A percentile compares a stretch with the other conserved stretches of the same genome.
Evolutionary conservation across 64 coral and sea anemone species (phyloP).

Genomic region (Porites lutea): DNA sequence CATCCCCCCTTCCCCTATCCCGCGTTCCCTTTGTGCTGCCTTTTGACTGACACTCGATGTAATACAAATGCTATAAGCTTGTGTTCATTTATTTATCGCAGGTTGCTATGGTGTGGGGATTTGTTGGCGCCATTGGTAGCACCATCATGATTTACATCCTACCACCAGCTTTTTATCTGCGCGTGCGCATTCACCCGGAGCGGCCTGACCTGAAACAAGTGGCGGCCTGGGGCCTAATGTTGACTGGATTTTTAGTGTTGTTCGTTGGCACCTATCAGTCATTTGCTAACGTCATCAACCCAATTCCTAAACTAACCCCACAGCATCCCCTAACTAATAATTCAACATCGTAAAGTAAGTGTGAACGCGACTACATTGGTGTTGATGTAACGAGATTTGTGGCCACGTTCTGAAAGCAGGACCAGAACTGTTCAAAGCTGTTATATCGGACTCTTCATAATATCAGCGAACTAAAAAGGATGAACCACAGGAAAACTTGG

Average conservation of each 20-base stretch:
- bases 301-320: slow-evolving; percentile 44
- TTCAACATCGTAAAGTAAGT: background rate
- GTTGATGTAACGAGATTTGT: no score
- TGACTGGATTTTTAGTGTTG: slow-evolving; percentile 62
- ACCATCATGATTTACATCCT: slow-evolving; percentile 87
- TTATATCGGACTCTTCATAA: no score
- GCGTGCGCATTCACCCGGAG: slow-evolving; percentile 80
- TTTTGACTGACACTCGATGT: no score
- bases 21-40: no score
- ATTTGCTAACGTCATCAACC: slow-evolving; percentile 76
- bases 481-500: no score
- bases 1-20: no score
- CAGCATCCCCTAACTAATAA: slow-evolving; percentile 8
- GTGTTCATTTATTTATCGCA: slow-evolving; percentile 7
- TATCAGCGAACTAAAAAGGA: no score
- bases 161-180: slow-evolving; percentile 88
- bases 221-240: slow-evolving; percentile 89
- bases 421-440: no score
- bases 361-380: no score
- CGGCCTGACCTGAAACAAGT: slow-evolving; percentile 85
- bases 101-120: slow-evolving; percentile 98
- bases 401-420: no score
- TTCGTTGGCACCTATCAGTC: slow-evolving; percentile 93
- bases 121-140: slow-evolving; percentile 83
- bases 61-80: no score